Evolutionary conservation across 2,113 vertebrate genomes (phyloP).

Genomic region (Megalops atlanticus): DNA sequence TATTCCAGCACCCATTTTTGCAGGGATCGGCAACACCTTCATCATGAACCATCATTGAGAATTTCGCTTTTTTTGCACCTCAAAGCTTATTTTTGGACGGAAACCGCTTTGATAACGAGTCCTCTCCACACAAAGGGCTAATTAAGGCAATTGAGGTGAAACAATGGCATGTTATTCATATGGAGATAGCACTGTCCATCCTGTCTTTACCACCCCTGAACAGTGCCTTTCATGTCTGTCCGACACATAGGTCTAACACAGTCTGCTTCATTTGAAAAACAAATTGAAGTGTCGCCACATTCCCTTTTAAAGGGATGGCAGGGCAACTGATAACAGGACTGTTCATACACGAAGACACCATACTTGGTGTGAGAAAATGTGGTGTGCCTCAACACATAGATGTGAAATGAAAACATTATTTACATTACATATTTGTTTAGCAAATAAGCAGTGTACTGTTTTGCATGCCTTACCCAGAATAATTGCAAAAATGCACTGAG

Average conservation of each 20-base stretch:
- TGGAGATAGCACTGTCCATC: background rate
- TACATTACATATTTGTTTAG: background rate
- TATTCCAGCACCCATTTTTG: too few species aligned
- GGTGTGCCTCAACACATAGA: too few species aligned
- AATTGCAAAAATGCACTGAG: too few species aligned
- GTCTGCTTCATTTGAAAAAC: background rate
- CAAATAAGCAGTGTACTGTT: background rate
- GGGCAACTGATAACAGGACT: background rate
- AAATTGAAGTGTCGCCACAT: too few species aligned
- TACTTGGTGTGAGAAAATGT: too few species aligned
- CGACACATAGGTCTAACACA: background rate
- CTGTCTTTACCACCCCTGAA: too few species aligned
- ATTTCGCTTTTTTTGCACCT: background rate
- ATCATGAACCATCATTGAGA: too few species aligned
- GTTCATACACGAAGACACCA: background rate
- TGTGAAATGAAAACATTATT: too few species aligned
- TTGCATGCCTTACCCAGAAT: too few species aligned
- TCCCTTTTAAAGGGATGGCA: background rate
- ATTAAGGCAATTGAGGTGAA: background rate
- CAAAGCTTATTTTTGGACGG: background rate
- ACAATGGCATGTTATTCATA: background rate
- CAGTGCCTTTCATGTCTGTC: background rate
- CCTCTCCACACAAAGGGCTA: background rate
- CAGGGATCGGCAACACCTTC: too few species aligned
- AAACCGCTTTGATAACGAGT: background rate